phyloP scores from a whole-genome alignment of 2,797 vertebrate genomes.

The Sebastes trivittatus region DNA sequence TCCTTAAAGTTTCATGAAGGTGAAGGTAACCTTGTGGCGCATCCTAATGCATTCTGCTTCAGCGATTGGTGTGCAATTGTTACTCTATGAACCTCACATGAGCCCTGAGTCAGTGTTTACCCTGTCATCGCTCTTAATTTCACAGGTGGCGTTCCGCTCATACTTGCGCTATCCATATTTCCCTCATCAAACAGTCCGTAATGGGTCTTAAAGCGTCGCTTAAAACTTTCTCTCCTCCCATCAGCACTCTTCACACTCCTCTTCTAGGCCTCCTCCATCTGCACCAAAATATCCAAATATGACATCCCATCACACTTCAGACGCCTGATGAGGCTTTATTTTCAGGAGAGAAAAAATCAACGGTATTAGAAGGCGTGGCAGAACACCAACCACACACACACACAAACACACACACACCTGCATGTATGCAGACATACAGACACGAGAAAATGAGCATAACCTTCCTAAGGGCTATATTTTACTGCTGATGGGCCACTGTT shows the following conservation, averaged over 20 bases:
- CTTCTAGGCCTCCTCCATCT: slow-evolving; percentile 16
- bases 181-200: slow-evolving; percentile 23
- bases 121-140: slow-evolving; percentile 30
- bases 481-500: slow-evolving; percentile 54
- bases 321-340: slow-evolving; percentile 34
- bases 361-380: neutral
- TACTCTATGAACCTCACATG: slow-evolving; percentile 19
- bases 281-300: slow-evolving; percentile 20
- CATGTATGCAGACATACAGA: slow-evolving; percentile 18
- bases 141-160: slow-evolving; percentile 25
- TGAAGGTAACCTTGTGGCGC: slow-evolving; percentile 58
- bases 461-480: slow-evolving; percentile 59
- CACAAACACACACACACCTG: neutral
- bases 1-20: slow-evolving; percentile 73
- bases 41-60: slow-evolving; percentile 10
- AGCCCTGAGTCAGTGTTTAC: slow-evolving; percentile 28
- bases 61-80: slow-evolving; percentile 42
- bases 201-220: slow-evolving; percentile 41
- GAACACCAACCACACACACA: neutral
- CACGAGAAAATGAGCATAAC: slow-evolving; percentile 44
- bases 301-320: slow-evolving; percentile 37
- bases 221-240: slow-evolving; percentile 31
- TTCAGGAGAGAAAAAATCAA: neutral
- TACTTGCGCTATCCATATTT: slow-evolving; percentile 1
- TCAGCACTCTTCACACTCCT: neutral